Percentiles rank a stretch among this genome's conserved stretches.
These are phyloP conservation scores for Danio tinwini DNA, from an alignment of 2,797 vertebrate species.

Conservation along the genomic window DNA sequence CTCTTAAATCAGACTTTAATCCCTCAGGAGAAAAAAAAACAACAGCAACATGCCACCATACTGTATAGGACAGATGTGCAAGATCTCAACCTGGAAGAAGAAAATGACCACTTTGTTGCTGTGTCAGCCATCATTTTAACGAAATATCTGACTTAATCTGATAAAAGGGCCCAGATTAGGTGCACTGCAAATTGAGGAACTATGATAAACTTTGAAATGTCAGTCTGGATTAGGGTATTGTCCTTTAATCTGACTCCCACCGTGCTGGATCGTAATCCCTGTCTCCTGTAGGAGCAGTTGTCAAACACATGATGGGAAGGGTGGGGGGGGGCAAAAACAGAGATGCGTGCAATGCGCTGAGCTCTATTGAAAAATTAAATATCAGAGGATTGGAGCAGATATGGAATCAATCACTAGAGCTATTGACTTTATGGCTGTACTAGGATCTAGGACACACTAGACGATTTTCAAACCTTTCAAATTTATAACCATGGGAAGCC, in stretches of 20 bases:
- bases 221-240: constrained; percentile 60
- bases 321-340: background rate
- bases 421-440: constrained; percentile 13
- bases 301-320: background rate
- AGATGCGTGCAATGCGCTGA: constrained; percentile 6
- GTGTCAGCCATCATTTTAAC: constrained; percentile 46
- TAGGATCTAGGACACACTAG: background rate
- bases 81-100: constrained; percentile 51
- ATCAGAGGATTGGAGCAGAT: constrained; percentile 5
- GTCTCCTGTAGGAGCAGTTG: constrained; percentile 18
- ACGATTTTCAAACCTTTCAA: background rate
- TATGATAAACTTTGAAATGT: constrained; percentile 61
- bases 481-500: too few species aligned
- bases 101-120: constrained; percentile 36
- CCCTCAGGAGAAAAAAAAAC: constrained; percentile 34
- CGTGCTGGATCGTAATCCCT: constrained; percentile 29
- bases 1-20: constrained; percentile 55
- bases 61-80: constrained; percentile 18
- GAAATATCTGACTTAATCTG: constrained; percentile 69
- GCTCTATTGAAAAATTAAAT: background rate
- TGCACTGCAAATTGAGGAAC: constrained; percentile 57
- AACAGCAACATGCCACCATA: background rate
- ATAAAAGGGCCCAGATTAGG: constrained; percentile 72
- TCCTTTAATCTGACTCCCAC: constrained; percentile 55
- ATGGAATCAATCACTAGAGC: constrained; percentile 38